phyloP scores from a whole-genome alignment of 2,888 invertebrate species.

The Temnothorax rugatulus region DNA sequence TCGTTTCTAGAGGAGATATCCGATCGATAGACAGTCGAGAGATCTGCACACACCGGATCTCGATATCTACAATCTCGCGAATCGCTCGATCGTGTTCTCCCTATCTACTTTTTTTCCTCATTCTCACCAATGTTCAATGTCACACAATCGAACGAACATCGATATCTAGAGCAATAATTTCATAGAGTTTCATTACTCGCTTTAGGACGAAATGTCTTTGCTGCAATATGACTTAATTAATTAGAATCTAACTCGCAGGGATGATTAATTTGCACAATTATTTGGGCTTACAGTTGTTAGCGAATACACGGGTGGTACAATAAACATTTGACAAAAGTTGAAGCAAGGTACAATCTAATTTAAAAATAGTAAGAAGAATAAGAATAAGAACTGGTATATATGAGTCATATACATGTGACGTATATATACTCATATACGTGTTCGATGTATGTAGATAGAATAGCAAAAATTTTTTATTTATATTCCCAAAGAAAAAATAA shows the following conservation, averaged over 20 bases:
- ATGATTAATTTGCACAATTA: background rate
- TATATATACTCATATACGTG: background rate
- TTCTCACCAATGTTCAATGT: constrained; percentile 48
- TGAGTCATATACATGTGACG: no score
- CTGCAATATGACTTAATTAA: background rate
- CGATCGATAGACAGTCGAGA: constrained; percentile 55
- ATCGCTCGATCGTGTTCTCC: constrained; percentile 19
- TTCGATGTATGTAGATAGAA: background rate
- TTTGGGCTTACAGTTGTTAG: background rate
- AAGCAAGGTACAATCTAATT: background rate
- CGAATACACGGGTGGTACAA: background rate
- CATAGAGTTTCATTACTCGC: background rate
- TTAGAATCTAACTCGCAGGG: background rate
- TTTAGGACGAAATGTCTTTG: background rate
- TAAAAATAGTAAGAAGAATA: background rate
- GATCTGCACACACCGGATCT: constrained; percentile 46
- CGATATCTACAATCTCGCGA: constrained; percentile 31
- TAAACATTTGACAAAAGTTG: background rate
- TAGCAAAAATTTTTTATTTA: background rate
- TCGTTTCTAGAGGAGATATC: constrained; percentile 58
- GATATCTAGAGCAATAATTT: constrained; percentile 35
- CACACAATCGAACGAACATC: constrained; percentile 37
- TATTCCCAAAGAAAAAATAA: no score
- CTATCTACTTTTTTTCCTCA: constrained; percentile 41
- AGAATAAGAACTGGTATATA: background rate